Conservation (phyloP, 1,140 invertebrate species). For the Cotesia glomerata region DNA sequence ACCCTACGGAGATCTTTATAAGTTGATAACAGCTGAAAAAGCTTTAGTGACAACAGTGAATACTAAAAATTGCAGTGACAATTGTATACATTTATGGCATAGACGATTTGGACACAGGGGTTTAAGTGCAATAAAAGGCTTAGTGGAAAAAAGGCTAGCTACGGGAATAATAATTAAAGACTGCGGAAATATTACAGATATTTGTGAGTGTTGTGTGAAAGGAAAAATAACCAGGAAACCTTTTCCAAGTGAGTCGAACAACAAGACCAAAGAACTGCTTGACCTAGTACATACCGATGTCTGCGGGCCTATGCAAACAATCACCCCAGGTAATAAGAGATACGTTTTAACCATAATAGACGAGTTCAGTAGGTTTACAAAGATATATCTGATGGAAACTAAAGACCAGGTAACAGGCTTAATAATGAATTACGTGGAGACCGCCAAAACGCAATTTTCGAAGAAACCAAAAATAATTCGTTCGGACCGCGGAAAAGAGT, state of each 20-base stretch:
- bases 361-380: neutral
- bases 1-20: slow-evolving; percentile 3
- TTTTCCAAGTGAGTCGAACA: slow-evolving; percentile 24
- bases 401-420: neutral
- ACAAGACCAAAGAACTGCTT: neutral
- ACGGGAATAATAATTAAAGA: neutral
- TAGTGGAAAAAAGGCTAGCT: slow-evolving; percentile 4
- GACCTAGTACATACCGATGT: slow-evolving; percentile 19
- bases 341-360: slow-evolving; percentile 28
- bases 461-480: neutral
- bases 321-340: slow-evolving; percentile 33
- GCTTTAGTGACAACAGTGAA: neutral
- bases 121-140: slow-evolving; percentile 9
- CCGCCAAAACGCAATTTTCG: neutral
- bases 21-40: neutral
- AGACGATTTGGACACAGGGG: slow-evolving; percentile 21
- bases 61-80: neutral
- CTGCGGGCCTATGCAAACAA: slow-evolving; percentile 26
- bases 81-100: slow-evolving; percentile 27
- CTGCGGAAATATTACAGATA: neutral
- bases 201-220: slow-evolving; percentile 37
- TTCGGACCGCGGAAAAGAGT: slow-evolving; percentile 2
- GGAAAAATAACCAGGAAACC: slow-evolving; percentile 38
- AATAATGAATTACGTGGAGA: neutral
- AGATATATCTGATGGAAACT: neutral